phyloP scores from a whole-genome alignment of 2,888 invertebrate genomes.

The Cheilosia urbana region DNA sequence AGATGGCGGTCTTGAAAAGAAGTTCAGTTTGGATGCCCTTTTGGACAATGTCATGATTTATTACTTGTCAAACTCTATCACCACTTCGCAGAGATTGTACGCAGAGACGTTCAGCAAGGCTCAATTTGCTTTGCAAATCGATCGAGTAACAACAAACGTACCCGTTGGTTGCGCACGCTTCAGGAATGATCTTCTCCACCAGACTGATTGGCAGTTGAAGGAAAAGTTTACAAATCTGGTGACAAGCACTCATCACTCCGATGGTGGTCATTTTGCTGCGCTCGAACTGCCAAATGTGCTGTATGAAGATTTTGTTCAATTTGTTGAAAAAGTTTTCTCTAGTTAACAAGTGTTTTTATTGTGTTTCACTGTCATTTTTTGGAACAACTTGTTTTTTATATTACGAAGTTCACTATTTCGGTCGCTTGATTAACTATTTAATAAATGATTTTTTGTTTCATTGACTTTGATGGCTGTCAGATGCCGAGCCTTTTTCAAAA shows the following conservation, averaged over 20 bases:
- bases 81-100: constrained; percentile 89
- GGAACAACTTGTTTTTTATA: too few species aligned
- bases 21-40: constrained; percentile 84
- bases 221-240: constrained; percentile 88
- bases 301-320: constrained; percentile 86
- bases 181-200: constrained; percentile 87
- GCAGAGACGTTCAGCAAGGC: constrained; percentile 85
- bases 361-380: too few species aligned
- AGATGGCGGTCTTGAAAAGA: constrained; percentile 88
- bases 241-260: constrained; percentile 87
- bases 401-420: too few species aligned
- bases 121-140: constrained; percentile 77
- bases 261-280: constrained; percentile 95
- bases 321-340: constrained; percentile 18
- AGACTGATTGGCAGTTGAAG: constrained; percentile 86
- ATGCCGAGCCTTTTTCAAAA: too few species aligned
- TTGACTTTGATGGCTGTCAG: too few species aligned
- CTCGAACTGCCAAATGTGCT: constrained; percentile 90
- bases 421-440: too few species aligned
- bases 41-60: constrained; percentile 93
- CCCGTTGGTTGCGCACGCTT: constrained; percentile 91
- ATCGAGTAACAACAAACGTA: constrained; percentile 87
- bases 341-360: too few species aligned
- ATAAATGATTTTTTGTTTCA: too few species aligned
- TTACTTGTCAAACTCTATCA: constrained; percentile 89